Conservation (phyloP, 1,140 invertebrate species). For the Myzus persicae region DNA sequence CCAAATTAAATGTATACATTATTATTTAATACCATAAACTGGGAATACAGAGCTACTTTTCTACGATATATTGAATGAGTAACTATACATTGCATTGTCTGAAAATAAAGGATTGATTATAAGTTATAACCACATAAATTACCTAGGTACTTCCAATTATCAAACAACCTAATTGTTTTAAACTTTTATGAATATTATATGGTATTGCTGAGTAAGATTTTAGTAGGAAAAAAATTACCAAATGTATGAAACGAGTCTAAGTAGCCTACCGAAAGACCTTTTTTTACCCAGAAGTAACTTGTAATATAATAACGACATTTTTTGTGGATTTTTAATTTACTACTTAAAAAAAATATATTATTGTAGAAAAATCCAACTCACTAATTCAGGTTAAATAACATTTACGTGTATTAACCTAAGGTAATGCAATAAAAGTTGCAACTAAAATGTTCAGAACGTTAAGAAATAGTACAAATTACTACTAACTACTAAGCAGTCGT, state of each 20-base stretch:
- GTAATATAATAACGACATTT: neutral
- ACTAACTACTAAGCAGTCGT: neutral
- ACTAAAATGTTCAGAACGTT: neutral
- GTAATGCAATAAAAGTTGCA: neutral
- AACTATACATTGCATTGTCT: neutral
- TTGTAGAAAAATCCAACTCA: neutral
- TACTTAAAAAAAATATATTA: no score
- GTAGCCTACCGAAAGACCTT: neutral
- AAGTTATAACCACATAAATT: neutral
- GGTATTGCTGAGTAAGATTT: neutral
- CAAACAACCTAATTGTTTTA: neutral
- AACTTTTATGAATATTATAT: slow-evolving; percentile 17
- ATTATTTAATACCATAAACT: neutral
- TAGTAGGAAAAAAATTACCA: neutral
- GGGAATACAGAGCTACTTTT: neutral
- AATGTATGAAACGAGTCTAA: neutral
- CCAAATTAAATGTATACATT: neutral
- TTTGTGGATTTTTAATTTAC: neutral
- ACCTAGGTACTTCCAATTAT: neutral
- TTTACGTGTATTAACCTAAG: neutral
- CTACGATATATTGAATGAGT: neutral
- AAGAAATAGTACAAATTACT: neutral
- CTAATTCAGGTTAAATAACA: neutral
- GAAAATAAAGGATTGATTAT: neutral
- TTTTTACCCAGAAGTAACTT: neutral